Conservation (phyloP, 2,797 vertebrate species). For the Sternotherus odoratus region DNA sequence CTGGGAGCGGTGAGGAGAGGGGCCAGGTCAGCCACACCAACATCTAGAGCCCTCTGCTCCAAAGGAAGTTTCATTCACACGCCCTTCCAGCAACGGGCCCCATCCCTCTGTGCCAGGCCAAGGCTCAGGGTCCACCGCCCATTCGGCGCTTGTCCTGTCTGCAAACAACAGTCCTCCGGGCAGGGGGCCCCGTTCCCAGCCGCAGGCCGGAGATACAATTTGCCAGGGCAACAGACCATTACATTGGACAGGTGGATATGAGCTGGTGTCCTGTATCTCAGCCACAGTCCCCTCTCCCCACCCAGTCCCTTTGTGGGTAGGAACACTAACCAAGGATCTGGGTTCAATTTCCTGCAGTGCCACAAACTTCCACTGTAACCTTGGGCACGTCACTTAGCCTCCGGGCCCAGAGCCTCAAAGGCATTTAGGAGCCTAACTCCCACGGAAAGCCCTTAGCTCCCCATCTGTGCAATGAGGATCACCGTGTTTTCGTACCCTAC, state of each 20-base stretch:
- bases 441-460: no score
- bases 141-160: no score
- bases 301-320: background rate
- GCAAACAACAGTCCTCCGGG: no score
- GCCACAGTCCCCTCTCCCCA: background rate
- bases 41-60: background rate
- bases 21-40: background rate
- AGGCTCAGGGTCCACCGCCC: no score
- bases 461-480: no score
- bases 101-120: background rate
- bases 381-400: no score
- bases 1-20: rapidly evolving
- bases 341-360: no score
- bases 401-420: no score
- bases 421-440: no score
- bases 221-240: background rate
- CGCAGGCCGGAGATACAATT: background rate
- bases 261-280: background rate
- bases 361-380: no score
- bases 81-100: background rate
- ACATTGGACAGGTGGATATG: background rate
- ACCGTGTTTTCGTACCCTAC: no score
- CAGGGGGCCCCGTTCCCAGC: background rate
- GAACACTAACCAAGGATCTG: no score
- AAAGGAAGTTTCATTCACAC: background rate